These are phyloP conservation scores for Macroteleia sp. DNA, from an alignment of 2,888 invertebrate species.

Conservation along the genomic window DNA sequence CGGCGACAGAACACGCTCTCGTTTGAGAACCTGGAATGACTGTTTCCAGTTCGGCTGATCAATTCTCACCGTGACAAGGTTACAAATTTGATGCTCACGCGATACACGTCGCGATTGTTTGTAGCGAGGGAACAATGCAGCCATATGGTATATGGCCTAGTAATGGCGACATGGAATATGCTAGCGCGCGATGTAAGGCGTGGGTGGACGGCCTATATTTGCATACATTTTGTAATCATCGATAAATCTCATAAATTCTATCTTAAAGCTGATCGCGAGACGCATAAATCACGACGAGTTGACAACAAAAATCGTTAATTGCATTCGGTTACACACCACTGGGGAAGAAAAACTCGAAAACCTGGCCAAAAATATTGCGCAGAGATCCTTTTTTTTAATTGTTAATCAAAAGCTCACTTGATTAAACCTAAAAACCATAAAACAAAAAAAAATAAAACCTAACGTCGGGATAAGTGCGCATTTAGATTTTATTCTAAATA, in stretches of 20 bases:
- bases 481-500: too few species aligned
- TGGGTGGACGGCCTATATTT: conserved; percentile 55
- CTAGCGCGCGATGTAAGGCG: conserved; percentile 23
- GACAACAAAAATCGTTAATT: conserved; percentile 41
- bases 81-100: conserved; percentile 51
- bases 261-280: conserved; percentile 52
- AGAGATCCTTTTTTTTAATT: too few species aligned
- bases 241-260: conserved; percentile 56
- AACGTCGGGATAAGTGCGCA: too few species aligned
- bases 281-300: conserved; percentile 32
- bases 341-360: too few species aligned
- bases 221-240: conserved; percentile 48
- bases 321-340: too few species aligned
- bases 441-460: too few species aligned
- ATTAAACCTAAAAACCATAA: too few species aligned
- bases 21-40: conserved; percentile 4
- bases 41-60: conserved; percentile 31
- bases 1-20: too few species aligned
- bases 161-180: conserved; percentile 54
- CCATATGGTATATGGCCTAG: conserved; percentile 43
- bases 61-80: conserved; percentile 45
- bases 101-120: conserved; percentile 48
- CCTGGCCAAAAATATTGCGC: too few species aligned
- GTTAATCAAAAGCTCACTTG: too few species aligned
- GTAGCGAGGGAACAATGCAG: conserved; percentile 34